Percentiles rank a stretch among this genome's conserved stretches.
Evolutionary conservation across 2,888 invertebrate genomes (phyloP).

Genomic region (Perizoma flavofasciatum): DNA sequence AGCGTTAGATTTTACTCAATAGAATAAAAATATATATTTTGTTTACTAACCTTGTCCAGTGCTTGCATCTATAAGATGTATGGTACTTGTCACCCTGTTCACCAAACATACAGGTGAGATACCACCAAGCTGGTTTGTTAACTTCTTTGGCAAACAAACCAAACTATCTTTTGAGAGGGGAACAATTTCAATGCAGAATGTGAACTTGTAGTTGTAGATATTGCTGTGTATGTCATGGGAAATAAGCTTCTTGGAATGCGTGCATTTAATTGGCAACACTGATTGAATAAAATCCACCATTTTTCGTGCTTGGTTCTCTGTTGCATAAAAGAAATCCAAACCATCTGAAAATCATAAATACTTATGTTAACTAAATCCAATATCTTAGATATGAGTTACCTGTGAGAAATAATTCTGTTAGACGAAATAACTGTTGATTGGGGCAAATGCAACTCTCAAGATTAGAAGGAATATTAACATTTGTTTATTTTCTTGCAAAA

Average conservation of each 20-base stretch:
- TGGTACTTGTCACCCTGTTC: slow-evolving; percentile 92
- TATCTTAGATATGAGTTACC: too few species aligned
- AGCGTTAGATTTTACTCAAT: not conserved
- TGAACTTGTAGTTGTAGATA: slow-evolving; percentile 97
- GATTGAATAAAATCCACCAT: slow-evolving; percentile 96
- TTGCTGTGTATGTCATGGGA: slow-evolving; percentile 99
- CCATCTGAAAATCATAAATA: slow-evolving; percentile 86
- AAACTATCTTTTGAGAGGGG: slow-evolving; percentile 97
- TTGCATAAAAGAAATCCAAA: slow-evolving; percentile 96
- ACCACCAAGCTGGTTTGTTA: slow-evolving; percentile 94
- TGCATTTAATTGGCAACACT: slow-evolving; percentile 94
- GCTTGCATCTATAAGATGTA: slow-evolving; percentile 96
- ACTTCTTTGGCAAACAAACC: slow-evolving; percentile 93
- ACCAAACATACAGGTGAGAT: slow-evolving; percentile 95
- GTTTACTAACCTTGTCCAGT: slow-evolving; percentile 88
- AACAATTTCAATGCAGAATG: slow-evolving; percentile 96
- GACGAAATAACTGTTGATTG: too few species aligned
- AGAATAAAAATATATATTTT: not conserved
- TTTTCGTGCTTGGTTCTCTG: slow-evolving; percentile 95
- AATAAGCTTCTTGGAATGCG: slow-evolving; percentile 96
- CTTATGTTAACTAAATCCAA: too few species aligned
- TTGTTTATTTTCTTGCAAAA: too few species aligned
- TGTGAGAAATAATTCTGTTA: too few species aligned
- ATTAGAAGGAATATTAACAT: too few species aligned
- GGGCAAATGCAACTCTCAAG: too few species aligned